Evolutionary conservation across 2,888 invertebrate genomes (phyloP).

Genomic region (Apoda limacodes): DNA sequence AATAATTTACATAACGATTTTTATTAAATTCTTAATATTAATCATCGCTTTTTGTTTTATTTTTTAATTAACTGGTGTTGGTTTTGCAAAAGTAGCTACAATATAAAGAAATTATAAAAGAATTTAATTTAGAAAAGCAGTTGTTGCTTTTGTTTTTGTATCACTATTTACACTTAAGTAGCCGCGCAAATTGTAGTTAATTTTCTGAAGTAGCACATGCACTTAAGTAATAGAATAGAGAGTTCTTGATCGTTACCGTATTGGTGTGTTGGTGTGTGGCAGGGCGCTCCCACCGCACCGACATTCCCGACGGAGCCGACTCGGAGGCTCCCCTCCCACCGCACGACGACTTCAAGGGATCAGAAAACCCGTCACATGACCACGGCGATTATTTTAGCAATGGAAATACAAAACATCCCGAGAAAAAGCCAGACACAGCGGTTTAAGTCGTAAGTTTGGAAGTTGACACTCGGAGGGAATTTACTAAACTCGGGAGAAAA

Average conservation of each 20-base stretch:
- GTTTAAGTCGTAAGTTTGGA: constrained; percentile 44
- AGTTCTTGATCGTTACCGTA: constrained; percentile 65
- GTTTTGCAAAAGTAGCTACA: no score
- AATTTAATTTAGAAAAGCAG: no score
- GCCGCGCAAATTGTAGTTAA: no score
- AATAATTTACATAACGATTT: no score
- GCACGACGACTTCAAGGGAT: constrained; percentile 69
- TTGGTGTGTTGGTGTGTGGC: constrained; percentile 53
- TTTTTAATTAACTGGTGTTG: no score
- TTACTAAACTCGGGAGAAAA: background rate
- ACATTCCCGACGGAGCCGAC: constrained; percentile 72
- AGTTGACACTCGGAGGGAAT: constrained; percentile 15
- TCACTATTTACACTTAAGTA: no score
- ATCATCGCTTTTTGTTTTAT: no score
- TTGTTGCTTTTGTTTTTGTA: no score
- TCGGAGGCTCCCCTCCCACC: constrained; percentile 72
- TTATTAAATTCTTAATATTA: no score
- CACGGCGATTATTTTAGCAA: constrained; percentile 73
- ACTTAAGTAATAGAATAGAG: no score
- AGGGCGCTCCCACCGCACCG: constrained; percentile 72
- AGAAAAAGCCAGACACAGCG: constrained; percentile 64
- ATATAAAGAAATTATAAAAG: no score
- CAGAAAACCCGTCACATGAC: constrained; percentile 71
- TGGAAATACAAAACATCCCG: constrained; percentile 59
- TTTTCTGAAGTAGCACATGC: no score